Conservation (phyloP, 2,113 vertebrate genomes). For the Daubentonia madagascariensis region DNA sequence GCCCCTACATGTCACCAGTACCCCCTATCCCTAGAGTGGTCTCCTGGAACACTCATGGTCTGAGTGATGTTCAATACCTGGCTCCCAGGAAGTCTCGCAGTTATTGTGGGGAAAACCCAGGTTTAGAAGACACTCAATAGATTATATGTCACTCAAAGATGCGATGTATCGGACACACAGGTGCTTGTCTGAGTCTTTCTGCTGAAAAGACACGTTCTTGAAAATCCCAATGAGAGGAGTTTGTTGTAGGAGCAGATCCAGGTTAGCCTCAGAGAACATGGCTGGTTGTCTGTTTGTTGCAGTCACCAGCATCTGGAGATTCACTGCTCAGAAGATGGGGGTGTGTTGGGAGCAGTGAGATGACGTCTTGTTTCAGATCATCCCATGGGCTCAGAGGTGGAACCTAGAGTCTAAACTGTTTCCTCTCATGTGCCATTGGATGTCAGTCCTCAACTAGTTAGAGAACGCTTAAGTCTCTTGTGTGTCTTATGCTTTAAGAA, state of each 20-base stretch:
- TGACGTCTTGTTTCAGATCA: background rate
- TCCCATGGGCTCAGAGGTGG: background rate
- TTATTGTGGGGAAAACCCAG: background rate
- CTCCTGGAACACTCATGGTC: background rate
- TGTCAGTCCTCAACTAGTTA: background rate
- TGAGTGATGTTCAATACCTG: background rate
- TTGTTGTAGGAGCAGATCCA: background rate
- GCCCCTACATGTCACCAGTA: background rate
- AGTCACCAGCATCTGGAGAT: background rate
- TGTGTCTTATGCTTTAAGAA: background rate
- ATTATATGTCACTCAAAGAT: background rate
- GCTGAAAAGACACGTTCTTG: background rate
- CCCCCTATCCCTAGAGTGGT: background rate
- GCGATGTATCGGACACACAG: background rate
- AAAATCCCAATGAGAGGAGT: background rate
- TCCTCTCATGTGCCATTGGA: background rate
- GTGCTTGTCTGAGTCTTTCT: background rate
- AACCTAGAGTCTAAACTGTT: background rate
- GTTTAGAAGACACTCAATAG: background rate
- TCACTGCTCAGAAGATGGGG: too few relatives aligned
- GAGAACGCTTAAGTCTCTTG: background rate
- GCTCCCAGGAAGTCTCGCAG: background rate
- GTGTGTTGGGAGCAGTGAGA: background rate
- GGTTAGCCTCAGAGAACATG: background rate
- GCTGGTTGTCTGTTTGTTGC: background rate